Percentiles rank a stretch among this genome's conserved stretches.
phyloP scores from a whole-genome alignment of 2,888 invertebrate genomes.

The Lycocerus yunnanus region DNA sequence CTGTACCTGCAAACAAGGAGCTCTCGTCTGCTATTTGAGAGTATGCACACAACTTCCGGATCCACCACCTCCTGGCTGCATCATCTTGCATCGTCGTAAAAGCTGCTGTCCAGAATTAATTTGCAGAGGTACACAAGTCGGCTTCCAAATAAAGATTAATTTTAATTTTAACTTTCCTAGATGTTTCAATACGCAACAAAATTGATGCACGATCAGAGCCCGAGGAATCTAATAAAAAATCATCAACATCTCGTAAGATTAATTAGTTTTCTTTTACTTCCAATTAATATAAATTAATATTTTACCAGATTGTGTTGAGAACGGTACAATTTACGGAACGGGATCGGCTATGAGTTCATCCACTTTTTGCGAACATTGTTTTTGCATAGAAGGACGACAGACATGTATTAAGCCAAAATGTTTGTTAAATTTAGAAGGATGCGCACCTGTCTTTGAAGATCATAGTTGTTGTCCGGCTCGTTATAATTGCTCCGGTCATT shows the following conservation, averaged over 20 bases:
- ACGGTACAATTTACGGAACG: slow-evolving; percentile 74
- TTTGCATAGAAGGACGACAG: slow-evolving; percentile 71
- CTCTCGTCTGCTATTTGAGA: slow-evolving; percentile 75
- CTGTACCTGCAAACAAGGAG: slow-evolving; percentile 74
- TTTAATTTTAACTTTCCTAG: slow-evolving; percentile 6
- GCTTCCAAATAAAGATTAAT: not conserved
- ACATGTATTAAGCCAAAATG: slow-evolving; percentile 82
- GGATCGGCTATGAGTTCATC: slow-evolving; percentile 83
- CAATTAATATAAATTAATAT: slow-evolving; percentile 4
- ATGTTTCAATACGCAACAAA: slow-evolving; percentile 37
- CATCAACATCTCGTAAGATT: slow-evolving; percentile 2
- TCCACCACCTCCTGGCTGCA: slow-evolving; percentile 76
- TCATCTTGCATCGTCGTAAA: slow-evolving; percentile 68
- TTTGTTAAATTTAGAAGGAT: slow-evolving; percentile 74
- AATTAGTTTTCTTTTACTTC: not conserved
- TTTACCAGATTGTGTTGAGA: slow-evolving; percentile 67
- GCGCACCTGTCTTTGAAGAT: slow-evolving; percentile 64
- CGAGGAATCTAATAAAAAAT: slow-evolving; percentile 28
- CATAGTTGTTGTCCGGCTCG: slow-evolving; percentile 81
- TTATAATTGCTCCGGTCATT: slow-evolving; percentile 68
- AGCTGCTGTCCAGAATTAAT: slow-evolving; percentile 80
- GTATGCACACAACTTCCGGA: slow-evolving; percentile 77
- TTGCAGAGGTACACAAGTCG: slow-evolving; percentile 65
- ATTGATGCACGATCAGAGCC: slow-evolving; percentile 48
- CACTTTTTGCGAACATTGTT: slow-evolving; percentile 84